A percentile compares a stretch with the other conserved stretches of the same genome.
These are phyloP conservation scores for Luehdorfia chinensis DNA, from an alignment of 1,140 invertebrate genomes.

Conservation along the genomic window DNA sequence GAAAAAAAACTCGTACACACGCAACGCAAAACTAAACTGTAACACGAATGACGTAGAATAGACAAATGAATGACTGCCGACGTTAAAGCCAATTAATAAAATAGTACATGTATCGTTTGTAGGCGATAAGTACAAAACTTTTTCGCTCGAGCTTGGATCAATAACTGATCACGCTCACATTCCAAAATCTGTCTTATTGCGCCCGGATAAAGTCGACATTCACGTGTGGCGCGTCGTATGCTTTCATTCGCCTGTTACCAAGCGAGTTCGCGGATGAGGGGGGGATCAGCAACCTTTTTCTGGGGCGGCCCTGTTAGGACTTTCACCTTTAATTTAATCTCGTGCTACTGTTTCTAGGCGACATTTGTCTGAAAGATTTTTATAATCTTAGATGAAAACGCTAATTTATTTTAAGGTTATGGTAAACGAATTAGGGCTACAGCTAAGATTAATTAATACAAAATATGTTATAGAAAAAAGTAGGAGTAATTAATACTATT, in stretches of 20 bases:
- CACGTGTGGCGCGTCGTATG: constrained; percentile 11
- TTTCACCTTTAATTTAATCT: constrained; percentile 50
- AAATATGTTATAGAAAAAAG: too few relatives aligned
- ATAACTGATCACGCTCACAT: constrained; percentile 28
- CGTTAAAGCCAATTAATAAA: constrained; percentile 43
- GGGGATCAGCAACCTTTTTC: constrained; percentile 67
- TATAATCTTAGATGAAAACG: too few relatives aligned
- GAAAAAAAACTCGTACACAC: not conserved
- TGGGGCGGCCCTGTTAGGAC: constrained; percentile 46
- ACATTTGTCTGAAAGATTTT: constrained; percentile 10
- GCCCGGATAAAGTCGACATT: constrained; percentile 20
- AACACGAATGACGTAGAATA: not conserved
- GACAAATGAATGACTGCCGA: not conserved
- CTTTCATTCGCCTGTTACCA: constrained; percentile 68
- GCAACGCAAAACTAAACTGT: constrained; percentile 1
- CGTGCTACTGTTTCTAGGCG: constrained; percentile 29
- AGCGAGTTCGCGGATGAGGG: constrained; percentile 38
- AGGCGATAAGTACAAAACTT: constrained; percentile 49
- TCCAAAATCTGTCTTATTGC: constrained; percentile 17
- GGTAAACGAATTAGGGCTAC: too few relatives aligned
- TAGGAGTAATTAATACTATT: too few relatives aligned
- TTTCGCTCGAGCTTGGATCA: constrained; percentile 52
- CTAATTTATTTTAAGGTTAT: too few relatives aligned
- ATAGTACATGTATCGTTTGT: constrained; percentile 45
- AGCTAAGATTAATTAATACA: too few relatives aligned